Percentiles rank a stretch among this genome's conserved stretches.
These are phyloP conservation scores for Tolmerus cingulatus DNA, from an alignment of 2,888 invertebrate genomes.

Conservation along the genomic window DNA sequence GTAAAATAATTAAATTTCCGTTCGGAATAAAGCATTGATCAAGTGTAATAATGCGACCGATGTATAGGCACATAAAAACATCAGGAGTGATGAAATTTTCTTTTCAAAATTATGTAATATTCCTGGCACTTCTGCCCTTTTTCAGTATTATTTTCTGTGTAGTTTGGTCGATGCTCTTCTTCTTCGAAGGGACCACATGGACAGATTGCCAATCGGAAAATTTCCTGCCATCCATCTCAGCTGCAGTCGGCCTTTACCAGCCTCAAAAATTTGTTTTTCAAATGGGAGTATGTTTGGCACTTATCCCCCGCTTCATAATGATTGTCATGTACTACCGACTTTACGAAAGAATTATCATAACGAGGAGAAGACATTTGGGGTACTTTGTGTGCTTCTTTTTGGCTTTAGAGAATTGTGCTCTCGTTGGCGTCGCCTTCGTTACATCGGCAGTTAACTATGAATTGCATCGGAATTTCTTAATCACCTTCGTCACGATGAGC, in stretches of 20 bases:
- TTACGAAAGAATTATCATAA: slow-evolving; percentile 73
- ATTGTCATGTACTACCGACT: slow-evolving; percentile 82
- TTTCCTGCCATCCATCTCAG: slow-evolving; percentile 93
- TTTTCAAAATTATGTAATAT: too few species aligned
- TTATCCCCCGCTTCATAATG: slow-evolving; percentile 81
- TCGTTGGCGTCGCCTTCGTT: slow-evolving; percentile 90
- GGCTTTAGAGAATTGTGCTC: slow-evolving; percentile 83
- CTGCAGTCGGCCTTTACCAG: slow-evolving; percentile 90
- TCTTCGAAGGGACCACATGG: slow-evolving; percentile 85
- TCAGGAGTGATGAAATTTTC: too few species aligned
- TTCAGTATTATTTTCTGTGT: slow-evolving; percentile 83
- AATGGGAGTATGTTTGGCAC: slow-evolving; percentile 81
- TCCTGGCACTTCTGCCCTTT: slow-evolving; percentile 73
- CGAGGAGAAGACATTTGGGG: slow-evolving; percentile 68
- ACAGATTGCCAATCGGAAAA: slow-evolving; percentile 92
- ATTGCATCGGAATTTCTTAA: slow-evolving; percentile 86
- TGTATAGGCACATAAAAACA: slow-evolving; percentile 52
- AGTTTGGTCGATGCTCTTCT: slow-evolving; percentile 79
- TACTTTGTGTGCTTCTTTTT: slow-evolving; percentile 74
- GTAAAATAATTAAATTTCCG: too few species aligned
- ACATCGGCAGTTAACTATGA: slow-evolving; percentile 90
- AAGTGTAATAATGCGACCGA: too few species aligned
- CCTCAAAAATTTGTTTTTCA: slow-evolving; percentile 92
- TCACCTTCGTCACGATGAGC: slow-evolving; percentile 85
- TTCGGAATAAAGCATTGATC: too few species aligned